phyloP scores from a whole-genome alignment of 2,888 invertebrate genomes.

The Caenorhabditis sp. region DNA sequence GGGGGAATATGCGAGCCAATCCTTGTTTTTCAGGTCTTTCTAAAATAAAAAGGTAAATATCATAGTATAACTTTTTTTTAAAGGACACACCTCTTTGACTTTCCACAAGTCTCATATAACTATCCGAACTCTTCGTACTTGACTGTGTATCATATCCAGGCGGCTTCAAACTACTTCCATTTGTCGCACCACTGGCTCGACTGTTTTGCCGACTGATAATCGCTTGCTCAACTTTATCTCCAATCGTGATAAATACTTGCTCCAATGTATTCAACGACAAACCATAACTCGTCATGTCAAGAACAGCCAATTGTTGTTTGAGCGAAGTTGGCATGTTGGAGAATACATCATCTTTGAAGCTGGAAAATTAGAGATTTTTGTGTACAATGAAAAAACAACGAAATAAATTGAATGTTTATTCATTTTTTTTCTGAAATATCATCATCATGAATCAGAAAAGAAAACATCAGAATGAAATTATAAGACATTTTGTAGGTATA shows the following conservation, averaged over 20 bases:
- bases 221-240: conserved; percentile 31
- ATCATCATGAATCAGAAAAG: too few relatives aligned
- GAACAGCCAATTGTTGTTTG: conserved; percentile 16
- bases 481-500: too few relatives aligned
- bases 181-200: conserved; percentile 18
- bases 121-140: conserved; percentile 37
- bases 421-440: too few relatives aligned
- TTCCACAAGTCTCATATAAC: conserved; percentile 35
- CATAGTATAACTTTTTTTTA: neutral
- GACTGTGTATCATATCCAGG: conserved; percentile 34
- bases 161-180: conserved; percentile 15
- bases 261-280: conserved; percentile 63
- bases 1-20: conserved; percentile 8
- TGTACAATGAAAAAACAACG: too few relatives aligned
- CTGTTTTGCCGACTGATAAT: conserved; percentile 32
- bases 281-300: conserved; percentile 51
- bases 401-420: too few relatives aligned
- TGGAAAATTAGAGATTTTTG: conserved; percentile 10
- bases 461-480: too few relatives aligned
- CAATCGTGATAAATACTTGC: conserved; percentile 48
- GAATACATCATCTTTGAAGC: conserved; percentile 15
- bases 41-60: conserved; percentile 2
- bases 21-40: conserved; percentile 26
- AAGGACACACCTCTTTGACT: conserved; percentile 31
- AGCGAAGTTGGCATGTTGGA: conserved; percentile 16